Evolutionary conservation across 2,888 invertebrate species (phyloP), one percentile per base, ranked within the genome.

Genomic region (Lasioglossum leucozonium): DNA sequence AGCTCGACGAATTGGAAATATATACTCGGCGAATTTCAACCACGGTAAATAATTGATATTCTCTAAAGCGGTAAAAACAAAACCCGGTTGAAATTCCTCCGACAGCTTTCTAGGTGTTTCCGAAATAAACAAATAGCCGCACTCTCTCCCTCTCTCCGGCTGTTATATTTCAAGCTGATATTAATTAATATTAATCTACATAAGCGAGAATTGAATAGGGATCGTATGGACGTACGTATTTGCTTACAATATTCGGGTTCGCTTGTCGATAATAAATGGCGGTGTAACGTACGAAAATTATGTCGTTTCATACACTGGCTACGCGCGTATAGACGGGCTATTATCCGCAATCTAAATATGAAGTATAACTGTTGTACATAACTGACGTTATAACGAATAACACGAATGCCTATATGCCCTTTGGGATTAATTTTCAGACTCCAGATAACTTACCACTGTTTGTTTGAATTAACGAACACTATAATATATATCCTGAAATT

Each of bases 341-440:
- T 62, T 62, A 62, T 62, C 58, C 58, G 13, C 58, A 6, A n/a
- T 16, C 58, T 30, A 62, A 62, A 62, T 62, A 16, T 30, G 30
- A 62, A 62, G 58, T 62, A 30, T 62, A 62, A 62, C 30, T 26
- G 30, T 62, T 30, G 58, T 26, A 62, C 58, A 5, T 30, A 62
- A 62, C 58, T 62, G 58, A 62, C 30, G 26, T 62, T 62, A 62
- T 62, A 62, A 62, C 30, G 16, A 62, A 62, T 62, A 30, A 30
- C 58, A 30, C 58, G 58, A 30, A 62, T 62, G 16, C 58, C 58
- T 30, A 30, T 62, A 62, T 30, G 30, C 30, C 58, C 58, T 62
- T 26, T 16, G 58, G 58, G 30, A 62, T 30, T 62, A 62, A 62
- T 62, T 62, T 62, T 62, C 30, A 16, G 13, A 62, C 30, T 30